phyloP scores from a whole-genome alignment of 2,113 vertebrate species.

The Climacteris rufus region DNA sequence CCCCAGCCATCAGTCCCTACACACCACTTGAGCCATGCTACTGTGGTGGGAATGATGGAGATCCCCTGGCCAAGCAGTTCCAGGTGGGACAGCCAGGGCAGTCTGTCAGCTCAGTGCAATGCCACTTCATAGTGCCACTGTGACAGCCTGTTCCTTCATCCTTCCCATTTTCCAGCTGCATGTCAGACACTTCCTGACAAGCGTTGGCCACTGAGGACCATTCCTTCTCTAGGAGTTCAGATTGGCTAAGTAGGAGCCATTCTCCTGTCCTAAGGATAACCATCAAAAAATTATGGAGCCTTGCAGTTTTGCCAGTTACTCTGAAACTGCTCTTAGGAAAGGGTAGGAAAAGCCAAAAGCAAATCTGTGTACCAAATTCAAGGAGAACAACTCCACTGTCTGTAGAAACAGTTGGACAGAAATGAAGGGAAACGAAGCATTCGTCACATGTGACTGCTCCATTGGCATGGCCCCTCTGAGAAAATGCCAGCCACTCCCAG shows the following conservation, averaged over 20 bases:
- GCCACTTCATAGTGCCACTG: neutral
- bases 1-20: neutral
- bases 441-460: neutral
- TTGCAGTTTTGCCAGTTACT: neutral
- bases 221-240: neutral
- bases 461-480: neutral
- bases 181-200: neutral
- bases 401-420: conserved; percentile 15
- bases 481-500: neutral
- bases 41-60: neutral
- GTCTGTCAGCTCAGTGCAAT: neutral
- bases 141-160: neutral
- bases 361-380: neutral
- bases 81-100: neutral
- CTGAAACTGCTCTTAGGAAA: neutral
- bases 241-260: neutral
- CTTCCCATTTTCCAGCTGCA: neutral
- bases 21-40: neutral
- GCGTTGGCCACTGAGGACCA: fast-evolving
- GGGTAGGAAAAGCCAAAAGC: neutral
- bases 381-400: neutral
- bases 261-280: neutral
- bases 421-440: neutral
- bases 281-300: neutral
- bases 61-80: fast-evolving